Conservation (phyloP, 2,797 vertebrate genomes). For the Perodicticus potto region DNA sequence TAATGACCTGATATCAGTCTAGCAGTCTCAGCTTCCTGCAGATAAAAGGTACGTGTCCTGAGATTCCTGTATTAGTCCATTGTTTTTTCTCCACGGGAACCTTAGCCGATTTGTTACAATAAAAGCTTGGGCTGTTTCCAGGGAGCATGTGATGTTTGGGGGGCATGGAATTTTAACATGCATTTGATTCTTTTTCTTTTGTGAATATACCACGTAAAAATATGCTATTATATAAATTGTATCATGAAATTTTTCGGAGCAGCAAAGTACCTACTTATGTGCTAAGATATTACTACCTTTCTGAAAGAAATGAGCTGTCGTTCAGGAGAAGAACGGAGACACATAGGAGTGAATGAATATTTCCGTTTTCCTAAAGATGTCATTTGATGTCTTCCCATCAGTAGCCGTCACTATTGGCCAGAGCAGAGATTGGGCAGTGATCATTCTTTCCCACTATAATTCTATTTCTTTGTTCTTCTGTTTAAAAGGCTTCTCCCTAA, state of each 20-base stretch:
- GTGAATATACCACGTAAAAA: neutral
- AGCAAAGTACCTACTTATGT: neutral
- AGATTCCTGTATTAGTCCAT: slow-evolving; percentile 47
- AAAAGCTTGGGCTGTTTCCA: slow-evolving; percentile 48
- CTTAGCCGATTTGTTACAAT: neutral
- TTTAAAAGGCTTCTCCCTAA: neutral
- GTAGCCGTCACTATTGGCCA: neutral
- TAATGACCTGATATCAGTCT: slow-evolving; percentile 69
- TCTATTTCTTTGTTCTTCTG: slow-evolving; percentile 2
- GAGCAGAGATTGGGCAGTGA: neutral
- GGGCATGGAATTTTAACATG: slow-evolving; percentile 31
- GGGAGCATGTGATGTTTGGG: neutral
- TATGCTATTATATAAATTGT: slow-evolving; percentile 7
- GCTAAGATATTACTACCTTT: neutral
- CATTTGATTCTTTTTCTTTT: neutral
- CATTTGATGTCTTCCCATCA: neutral
- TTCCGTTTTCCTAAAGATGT: neutral
- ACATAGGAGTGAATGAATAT: neutral
- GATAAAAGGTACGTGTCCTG: slow-evolving; percentile 30
- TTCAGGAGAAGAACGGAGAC: neutral
- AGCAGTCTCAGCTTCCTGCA: slow-evolving; percentile 63
- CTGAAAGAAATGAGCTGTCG: neutral
- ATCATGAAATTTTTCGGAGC: neutral
- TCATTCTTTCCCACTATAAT: neutral
- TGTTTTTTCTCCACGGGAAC: slow-evolving; percentile 62